phyloP scores from a whole-genome alignment of 1,140 invertebrate genomes.

The Adelges cooleyi region DNA sequence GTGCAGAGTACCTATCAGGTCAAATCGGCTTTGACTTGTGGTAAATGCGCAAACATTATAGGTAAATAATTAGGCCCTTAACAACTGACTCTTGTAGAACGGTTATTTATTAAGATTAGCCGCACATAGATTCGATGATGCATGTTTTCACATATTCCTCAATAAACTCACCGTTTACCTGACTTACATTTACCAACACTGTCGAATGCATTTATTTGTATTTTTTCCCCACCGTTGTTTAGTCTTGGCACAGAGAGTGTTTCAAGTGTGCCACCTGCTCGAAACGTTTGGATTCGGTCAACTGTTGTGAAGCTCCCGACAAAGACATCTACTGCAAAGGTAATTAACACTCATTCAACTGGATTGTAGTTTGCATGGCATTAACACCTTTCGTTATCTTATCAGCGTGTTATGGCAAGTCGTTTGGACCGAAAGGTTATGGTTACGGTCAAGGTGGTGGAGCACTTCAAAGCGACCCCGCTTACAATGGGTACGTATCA shows the following conservation, averaged over 20 bases:
- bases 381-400: constrained; percentile 1
- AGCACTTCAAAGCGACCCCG: constrained; percentile 72
- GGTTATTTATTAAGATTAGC: no score
- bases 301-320: constrained; percentile 88
- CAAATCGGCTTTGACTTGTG: no score
- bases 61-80: no score
- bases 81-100: no score
- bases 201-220: neutral
- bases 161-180: no score
- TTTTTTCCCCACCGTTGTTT: no score
- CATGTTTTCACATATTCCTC: no score
- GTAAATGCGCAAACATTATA: no score
- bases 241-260: constrained; percentile 86
- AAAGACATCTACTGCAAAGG: constrained; percentile 97
- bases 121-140: no score
- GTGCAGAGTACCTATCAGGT: no score
- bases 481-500: constrained; percentile 36
- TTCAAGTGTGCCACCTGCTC: constrained; percentile 88
- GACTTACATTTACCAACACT: no score
- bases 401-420: constrained; percentile 83
- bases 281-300: constrained; percentile 92
- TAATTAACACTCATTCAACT: constrained; percentile 39
- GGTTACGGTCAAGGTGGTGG: constrained; percentile 85
- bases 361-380: neutral
- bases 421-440: constrained; percentile 87